Percentiles rank a stretch among this genome's conserved stretches.
Evolutionary conservation across 2,113 vertebrate genomes (phyloP).

Genomic region (Melanerpes aurifrons): DNA sequence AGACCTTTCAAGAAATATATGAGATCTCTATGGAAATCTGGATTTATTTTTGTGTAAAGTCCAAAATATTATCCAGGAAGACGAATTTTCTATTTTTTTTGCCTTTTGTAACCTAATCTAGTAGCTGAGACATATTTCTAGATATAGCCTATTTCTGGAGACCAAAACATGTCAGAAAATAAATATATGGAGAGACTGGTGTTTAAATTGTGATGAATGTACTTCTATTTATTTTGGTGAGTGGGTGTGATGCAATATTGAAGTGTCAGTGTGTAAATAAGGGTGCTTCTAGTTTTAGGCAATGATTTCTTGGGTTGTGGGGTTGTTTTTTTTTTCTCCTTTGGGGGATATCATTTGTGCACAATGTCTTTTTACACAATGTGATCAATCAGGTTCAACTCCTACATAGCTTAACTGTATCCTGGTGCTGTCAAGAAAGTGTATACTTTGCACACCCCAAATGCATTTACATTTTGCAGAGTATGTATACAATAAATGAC

Average conservation of each 20-base stretch:
- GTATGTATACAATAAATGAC: slow-evolving; percentile 78
- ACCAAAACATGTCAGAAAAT: slow-evolving; percentile 81
- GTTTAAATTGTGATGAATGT: slow-evolving; percentile 79
- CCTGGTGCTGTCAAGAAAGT: slow-evolving; percentile 75
- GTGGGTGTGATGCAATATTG: slow-evolving; percentile 74
- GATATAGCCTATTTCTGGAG: slow-evolving; percentile 75
- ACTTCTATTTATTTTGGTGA: slow-evolving; percentile 81
- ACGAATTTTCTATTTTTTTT: slow-evolving; percentile 71
- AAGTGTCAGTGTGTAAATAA: slow-evolving; percentile 73
- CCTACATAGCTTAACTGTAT: slow-evolving; percentile 68
- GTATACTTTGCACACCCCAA: slow-evolving; percentile 73
- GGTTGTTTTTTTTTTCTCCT: neutral
- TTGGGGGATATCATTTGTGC: slow-evolving; percentile 67
- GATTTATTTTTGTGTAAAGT: slow-evolving; percentile 80
- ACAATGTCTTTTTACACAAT: slow-evolving; percentile 73
- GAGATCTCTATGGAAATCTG: slow-evolving; percentile 70
- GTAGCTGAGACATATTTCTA: slow-evolving; percentile 77
- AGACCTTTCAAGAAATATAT: slow-evolving; percentile 66
- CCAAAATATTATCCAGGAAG: slow-evolving; percentile 75
- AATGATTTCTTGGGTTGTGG: neutral
- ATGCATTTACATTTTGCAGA: slow-evolving; percentile 72
- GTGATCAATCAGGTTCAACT: slow-evolving; percentile 75
- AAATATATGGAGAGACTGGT: slow-evolving; percentile 78
- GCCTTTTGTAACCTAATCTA: slow-evolving; percentile 76
- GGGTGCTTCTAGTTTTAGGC: slow-evolving; percentile 65